phyloP scores from a whole-genome alignment of 1,140 invertebrate species.

The Drosophila chauvacae region DNA sequence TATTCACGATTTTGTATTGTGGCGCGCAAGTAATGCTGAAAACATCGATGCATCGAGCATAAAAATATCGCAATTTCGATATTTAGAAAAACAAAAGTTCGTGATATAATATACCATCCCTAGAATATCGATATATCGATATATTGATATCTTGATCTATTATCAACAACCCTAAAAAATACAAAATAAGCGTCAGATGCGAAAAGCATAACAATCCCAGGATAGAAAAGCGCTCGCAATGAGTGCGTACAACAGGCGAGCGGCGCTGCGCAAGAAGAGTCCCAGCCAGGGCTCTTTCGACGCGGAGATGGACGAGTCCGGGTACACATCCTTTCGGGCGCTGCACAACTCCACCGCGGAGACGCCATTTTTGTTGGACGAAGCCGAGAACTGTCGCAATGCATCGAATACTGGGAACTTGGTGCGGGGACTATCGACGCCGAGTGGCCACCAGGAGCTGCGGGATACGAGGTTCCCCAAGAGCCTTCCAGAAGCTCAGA shows the following conservation, averaged over 20 bases:
- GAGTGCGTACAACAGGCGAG: conserved; percentile 62
- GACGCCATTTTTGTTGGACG: conserved; percentile 74
- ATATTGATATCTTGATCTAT: too few relatives aligned
- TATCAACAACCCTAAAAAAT: conserved; percentile 3
- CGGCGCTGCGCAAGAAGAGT: conserved; percentile 36
- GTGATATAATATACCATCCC: too few relatives aligned
- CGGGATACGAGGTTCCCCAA: conserved; percentile 10
- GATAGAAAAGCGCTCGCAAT: conserved; percentile 41
- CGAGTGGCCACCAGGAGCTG: conserved; percentile 30
- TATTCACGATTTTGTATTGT: too few relatives aligned
- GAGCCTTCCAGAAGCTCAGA: neutral
- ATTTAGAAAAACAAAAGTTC: too few relatives aligned
- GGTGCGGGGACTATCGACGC: conserved; percentile 25
- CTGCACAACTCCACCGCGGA: conserved; percentile 69
- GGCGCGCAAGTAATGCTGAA: too few relatives aligned
- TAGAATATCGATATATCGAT: too few relatives aligned
- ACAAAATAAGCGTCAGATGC: conserved; percentile 31
- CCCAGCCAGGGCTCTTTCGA: conserved; percentile 25
- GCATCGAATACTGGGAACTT: conserved; percentile 37
- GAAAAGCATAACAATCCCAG: conserved; percentile 40
- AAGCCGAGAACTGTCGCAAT: conserved; percentile 65
- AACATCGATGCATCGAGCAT: too few relatives aligned
- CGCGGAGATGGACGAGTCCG: conserved; percentile 66
- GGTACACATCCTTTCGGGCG: conserved; percentile 67
- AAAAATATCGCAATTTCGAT: too few relatives aligned